A percentile compares a stretch with the other conserved stretches of the same genome.
Evolutionary conservation across 2,797 vertebrate genomes (phyloP).

Genomic region (Peromyscus attwateri): DNA sequence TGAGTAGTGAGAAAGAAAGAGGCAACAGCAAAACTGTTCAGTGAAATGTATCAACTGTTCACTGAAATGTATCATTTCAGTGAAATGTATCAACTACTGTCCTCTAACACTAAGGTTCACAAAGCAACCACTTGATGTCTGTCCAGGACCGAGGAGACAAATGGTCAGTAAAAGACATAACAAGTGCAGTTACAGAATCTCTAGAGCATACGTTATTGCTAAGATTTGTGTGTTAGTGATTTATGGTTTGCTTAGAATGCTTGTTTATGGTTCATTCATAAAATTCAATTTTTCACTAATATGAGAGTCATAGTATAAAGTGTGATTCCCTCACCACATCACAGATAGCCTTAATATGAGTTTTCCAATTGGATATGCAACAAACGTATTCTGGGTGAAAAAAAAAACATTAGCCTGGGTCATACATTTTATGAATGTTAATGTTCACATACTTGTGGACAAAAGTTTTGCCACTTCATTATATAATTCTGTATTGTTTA

Average conservation of each 20-base stretch:
- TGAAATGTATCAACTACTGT: neutral
- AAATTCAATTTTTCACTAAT: neutral
- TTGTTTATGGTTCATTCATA: neutral
- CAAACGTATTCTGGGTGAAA: neutral
- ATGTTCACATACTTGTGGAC: neutral
- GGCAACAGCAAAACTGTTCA: neutral
- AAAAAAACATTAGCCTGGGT: neutral
- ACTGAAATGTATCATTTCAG: neutral
- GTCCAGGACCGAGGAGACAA: neutral
- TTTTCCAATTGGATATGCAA: neutral
- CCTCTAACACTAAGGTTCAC: neutral
- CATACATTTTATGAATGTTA: neutral
- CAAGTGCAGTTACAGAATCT: neutral
- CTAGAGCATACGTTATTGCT: neutral
- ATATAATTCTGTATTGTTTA: neutral
- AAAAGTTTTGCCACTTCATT: neutral
- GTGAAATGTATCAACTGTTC: neutral
- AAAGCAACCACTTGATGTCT: neutral
- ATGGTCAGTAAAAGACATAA: neutral
- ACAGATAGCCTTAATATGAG: neutral
- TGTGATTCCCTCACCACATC: neutral
- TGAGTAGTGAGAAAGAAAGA: neutral
- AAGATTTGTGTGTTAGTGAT: neutral
- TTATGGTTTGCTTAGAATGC: constrained; percentile 17
- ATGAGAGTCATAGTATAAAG: neutral